Percentiles rank a stretch among this genome's conserved stretches.
phyloP scores from a whole-genome alignment of 2,888 invertebrate species.

The Pediacus dermestoides region DNA sequence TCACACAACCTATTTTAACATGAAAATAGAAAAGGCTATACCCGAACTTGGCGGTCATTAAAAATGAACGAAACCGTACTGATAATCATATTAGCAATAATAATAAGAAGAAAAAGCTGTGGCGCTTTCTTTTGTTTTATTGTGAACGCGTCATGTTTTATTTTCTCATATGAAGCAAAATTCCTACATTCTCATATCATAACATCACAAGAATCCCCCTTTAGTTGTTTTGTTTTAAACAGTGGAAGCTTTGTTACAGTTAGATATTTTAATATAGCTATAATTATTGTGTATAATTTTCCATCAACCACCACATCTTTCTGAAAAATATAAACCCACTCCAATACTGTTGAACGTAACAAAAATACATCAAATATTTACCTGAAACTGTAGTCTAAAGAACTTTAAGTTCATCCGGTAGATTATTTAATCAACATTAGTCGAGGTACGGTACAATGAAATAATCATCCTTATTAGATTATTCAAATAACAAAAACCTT shows the following conservation, averaged over 20 bases:
- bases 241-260: conserved; percentile 24
- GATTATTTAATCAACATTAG: no score
- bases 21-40: conserved; percentile 25
- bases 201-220: conserved; percentile 17
- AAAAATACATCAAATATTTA: no score
- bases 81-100: conserved; percentile 4
- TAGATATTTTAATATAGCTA: no score
- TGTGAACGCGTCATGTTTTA: conserved; percentile 25
- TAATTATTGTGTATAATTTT: no score
- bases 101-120: conserved; percentile 18
- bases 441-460: no score
- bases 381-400: no score
- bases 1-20: conserved; percentile 20
- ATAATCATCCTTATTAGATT: no score
- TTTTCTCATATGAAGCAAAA: conserved; percentile 18
- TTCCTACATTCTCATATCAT: conserved; percentile 18
- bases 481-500: no score
- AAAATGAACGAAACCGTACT: conserved; percentile 11
- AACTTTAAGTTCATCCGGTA: no score
- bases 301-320: no score
- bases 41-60: conserved; percentile 30
- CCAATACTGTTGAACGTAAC: no score
- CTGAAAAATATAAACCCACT: no score
- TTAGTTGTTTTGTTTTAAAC: conserved; percentile 17
- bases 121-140: conserved; percentile 25